Percentiles rank a stretch among this genome's conserved stretches.
phyloP scores from a whole-genome alignment of 2,797 vertebrate genomes.

The Manis javanica region DNA sequence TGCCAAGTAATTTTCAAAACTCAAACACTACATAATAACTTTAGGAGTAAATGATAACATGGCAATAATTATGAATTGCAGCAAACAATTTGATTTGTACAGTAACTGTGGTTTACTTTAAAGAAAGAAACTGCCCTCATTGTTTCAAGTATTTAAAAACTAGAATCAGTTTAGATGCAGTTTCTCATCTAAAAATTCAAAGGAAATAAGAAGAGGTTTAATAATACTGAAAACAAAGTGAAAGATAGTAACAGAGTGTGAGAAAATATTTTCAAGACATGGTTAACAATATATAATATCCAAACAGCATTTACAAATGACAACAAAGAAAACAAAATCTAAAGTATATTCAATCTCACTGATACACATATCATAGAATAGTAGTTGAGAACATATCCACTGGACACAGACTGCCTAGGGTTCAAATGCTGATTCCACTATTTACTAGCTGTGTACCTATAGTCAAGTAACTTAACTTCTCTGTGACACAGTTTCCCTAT shows the following conservation, averaged over 20 bases:
- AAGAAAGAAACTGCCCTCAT: neutral
- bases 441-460: neutral
- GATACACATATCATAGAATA: neutral
- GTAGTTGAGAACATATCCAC: neutral
- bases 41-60: neutral
- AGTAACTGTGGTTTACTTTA: constrained; percentile 48
- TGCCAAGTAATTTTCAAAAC: constrained; percentile 3
- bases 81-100: constrained; percentile 4
- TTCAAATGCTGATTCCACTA: neutral
- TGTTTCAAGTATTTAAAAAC: constrained; percentile 55
- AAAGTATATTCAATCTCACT: neutral
- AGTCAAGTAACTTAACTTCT: neutral
- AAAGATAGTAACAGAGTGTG: neutral
- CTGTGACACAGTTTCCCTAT: neutral
- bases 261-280: neutral
- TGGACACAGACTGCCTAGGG: neutral
- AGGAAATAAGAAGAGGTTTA: neutral
- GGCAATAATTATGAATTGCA: neutral
- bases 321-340: constrained; percentile 9
- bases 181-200: constrained; percentile 48
- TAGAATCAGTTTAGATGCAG: constrained; percentile 5
- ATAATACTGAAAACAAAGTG: neutral
- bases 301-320: neutral
- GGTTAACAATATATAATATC: neutral
- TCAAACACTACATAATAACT: neutral